A percentile compares a stretch with the other conserved stretches of the same genome.
These are phyloP conservation scores for Hesperia comma DNA, from an alignment of 2,888 invertebrate species.

Conservation along the genomic window DNA sequence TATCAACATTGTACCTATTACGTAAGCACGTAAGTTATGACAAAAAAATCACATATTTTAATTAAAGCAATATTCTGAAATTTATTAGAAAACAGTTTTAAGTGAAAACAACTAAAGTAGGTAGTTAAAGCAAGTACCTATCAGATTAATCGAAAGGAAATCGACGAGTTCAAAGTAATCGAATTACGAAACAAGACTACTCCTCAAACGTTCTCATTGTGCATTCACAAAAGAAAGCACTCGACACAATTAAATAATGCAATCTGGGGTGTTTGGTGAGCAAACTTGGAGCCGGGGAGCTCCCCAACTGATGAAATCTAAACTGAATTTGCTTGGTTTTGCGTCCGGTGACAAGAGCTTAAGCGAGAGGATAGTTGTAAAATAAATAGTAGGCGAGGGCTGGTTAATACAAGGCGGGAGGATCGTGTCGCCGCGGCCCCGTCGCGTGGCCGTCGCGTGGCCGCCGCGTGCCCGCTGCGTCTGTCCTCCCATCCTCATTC, in stretches of 20 bases:
- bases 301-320: conserved; percentile 69
- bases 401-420: conserved; percentile 43
- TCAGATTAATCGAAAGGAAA: not conserved
- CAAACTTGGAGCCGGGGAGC: conserved; percentile 46
- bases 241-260: conserved; percentile 79
- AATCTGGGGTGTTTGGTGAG: conserved; percentile 74
- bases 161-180: conserved; percentile 37
- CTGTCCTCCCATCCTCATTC: conserved; percentile 39
- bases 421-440: conserved; percentile 52
- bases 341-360: conserved; percentile 69
- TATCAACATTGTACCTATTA: too few relatives aligned
- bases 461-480: conserved; percentile 48
- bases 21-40: too few relatives aligned
- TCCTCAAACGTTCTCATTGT: conserved; percentile 48
- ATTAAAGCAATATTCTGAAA: too few relatives aligned
- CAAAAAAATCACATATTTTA: too few relatives aligned
- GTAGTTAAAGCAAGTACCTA: not conserved
- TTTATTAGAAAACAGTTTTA: too few relatives aligned
- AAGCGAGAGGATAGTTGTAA: conserved; percentile 75
- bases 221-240: conserved; percentile 63
- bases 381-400: conserved; percentile 68
- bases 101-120: not conserved
- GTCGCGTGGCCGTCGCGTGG: conserved; percentile 65
- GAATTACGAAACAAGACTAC: conserved; percentile 27
- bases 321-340: conserved; percentile 64